phyloP scores from a whole-genome alignment of 2,797 vertebrate genomes.

The Sphenodon punctatus region DNA sequence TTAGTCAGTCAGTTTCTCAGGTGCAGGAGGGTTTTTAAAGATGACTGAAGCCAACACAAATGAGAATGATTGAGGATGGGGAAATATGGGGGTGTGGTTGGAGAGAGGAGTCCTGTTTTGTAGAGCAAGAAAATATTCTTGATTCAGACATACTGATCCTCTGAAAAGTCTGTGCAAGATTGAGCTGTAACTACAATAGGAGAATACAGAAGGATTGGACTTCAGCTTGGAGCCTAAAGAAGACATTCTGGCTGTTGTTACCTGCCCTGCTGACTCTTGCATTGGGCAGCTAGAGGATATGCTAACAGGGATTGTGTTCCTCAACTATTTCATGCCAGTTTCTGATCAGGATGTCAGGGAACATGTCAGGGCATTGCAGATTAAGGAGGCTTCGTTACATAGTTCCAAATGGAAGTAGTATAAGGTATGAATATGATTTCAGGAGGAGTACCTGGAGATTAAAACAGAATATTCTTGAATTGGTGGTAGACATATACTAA shows the following conservation, averaged over 20 bases:
- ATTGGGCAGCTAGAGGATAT: rapidly evolving
- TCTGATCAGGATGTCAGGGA: neutral
- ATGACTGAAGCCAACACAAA: no score
- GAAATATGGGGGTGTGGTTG: neutral
- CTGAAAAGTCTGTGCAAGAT: neutral
- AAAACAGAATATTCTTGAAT: neutral
- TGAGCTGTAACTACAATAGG: neutral
- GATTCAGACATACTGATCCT: neutral
- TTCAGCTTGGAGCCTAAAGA: neutral
- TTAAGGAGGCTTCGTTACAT: neutral
- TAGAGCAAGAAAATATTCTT: neutral
- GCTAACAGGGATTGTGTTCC: no score
- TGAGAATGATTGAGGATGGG: neutral
- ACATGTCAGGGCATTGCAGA: neutral
- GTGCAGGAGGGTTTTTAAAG: no score
- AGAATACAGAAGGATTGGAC: neutral
- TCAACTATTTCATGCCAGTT: neutral
- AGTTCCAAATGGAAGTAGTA: neutral
- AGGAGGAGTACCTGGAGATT: neutral
- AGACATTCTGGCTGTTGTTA: neutral
- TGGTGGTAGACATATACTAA: neutral
- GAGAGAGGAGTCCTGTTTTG: neutral
- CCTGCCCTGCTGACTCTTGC: neutral
- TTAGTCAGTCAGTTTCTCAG: no score
- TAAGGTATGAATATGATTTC: neutral